Conservation (phyloP, 2,113 vertebrate species). For the Aldabrachelys gigantea region DNA sequence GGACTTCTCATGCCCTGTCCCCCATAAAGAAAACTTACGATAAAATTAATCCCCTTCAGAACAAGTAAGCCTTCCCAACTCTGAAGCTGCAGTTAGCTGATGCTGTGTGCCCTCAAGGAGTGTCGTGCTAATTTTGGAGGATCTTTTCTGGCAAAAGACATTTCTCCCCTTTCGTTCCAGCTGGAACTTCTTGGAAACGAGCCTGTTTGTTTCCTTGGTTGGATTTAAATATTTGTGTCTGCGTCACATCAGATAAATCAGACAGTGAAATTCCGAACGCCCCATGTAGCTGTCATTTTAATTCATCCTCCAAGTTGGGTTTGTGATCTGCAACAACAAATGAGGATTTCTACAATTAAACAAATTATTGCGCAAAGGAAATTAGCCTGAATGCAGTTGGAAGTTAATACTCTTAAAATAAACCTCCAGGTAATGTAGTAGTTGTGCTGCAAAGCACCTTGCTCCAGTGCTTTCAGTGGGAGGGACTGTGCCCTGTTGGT, state of each 20-base stretch:
- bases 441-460: background rate
- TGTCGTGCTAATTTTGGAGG: background rate
- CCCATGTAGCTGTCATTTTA: constrained; percentile 37
- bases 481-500: background rate
- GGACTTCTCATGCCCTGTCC: background rate
- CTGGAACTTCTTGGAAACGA: constrained; percentile 43
- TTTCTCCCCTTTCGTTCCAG: background rate
- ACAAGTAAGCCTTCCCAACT: rapidly evolving
- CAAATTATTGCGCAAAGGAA: constrained; percentile 57
- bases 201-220: constrained; percentile 49
- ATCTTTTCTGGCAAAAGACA: background rate
- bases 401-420: constrained; percentile 42
- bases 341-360: constrained; percentile 50
- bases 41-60: rapidly evolving
- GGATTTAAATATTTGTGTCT: constrained; percentile 55
- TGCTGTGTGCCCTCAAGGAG: background rate
- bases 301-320: constrained; percentile 40
- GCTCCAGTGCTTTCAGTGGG: background rate
- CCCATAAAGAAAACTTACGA: rapidly evolving
- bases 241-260: constrained; percentile 64
- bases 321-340: constrained; percentile 39
- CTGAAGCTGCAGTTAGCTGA: background rate
- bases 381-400: constrained; percentile 54
- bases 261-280: constrained; percentile 37
- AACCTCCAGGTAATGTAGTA: background rate